A percentile compares a stretch with the other conserved stretches of the same genome.
These are phyloP conservation scores for Resseliella maxima DNA, from an alignment of 2,888 invertebrate genomes.

Conservation along the genomic window DNA sequence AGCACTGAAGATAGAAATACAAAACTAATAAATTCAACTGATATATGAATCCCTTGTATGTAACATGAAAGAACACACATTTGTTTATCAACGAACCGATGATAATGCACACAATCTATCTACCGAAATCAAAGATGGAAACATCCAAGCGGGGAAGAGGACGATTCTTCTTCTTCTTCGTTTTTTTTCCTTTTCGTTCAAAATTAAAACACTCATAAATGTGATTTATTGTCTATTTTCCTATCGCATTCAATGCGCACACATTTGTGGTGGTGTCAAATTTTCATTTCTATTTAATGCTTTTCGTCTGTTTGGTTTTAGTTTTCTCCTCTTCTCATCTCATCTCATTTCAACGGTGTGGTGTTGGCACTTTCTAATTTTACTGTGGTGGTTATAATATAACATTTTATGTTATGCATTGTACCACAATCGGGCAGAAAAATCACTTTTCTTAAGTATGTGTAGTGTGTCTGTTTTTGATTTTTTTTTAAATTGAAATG, in stretches of 20 bases:
- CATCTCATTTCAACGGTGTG: too few relatives aligned
- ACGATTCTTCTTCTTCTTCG: not conserved
- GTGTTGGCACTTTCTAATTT: conserved; percentile 15
- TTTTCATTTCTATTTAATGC: not conserved
- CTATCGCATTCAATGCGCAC: not conserved
- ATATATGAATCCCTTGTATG: not conserved
- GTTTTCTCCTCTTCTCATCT: not conserved
- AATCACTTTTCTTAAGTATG: too few relatives aligned
- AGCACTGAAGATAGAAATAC: not conserved
- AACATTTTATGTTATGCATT: too few relatives aligned
- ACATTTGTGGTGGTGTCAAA: not conserved
- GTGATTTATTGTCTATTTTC: not conserved
- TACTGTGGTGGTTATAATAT: not conserved
- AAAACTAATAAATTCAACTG: not conserved
- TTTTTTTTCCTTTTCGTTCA: too few relatives aligned
- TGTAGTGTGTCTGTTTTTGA: not conserved
- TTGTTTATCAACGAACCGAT: conserved; percentile 20
- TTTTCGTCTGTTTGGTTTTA: not conserved
- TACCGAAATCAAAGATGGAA: not conserved
- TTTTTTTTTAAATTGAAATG: not conserved
- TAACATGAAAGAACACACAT: not conserved
- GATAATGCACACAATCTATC: not conserved
- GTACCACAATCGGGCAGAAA: not conserved
- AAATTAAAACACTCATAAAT: not conserved
- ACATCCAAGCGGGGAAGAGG: not conserved